Evolutionary conservation across 2,113 vertebrate species (phyloP).

Genomic region (Onychostoma macrolepis): DNA sequence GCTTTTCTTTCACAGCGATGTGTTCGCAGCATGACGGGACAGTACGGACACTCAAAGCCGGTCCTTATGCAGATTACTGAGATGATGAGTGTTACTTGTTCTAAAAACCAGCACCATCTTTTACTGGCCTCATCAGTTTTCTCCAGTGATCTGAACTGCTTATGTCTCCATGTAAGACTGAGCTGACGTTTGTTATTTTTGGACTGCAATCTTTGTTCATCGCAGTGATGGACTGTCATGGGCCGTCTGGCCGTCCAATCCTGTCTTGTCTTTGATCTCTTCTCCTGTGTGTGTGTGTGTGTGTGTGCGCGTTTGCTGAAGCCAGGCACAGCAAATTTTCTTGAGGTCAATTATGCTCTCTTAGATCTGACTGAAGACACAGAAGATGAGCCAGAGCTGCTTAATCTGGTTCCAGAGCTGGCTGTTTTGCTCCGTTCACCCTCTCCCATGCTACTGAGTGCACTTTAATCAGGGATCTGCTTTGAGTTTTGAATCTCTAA

Average conservation of each 20-base stretch:
- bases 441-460: constrained; percentile 64
- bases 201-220: constrained; percentile 20
- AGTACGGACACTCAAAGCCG: background rate
- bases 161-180: constrained; percentile 1
- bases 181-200: constrained; percentile 19
- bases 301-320: constrained; percentile 4
- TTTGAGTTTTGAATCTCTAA: constrained; percentile 61
- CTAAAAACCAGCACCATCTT: constrained; percentile 37
- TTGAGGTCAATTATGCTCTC: background rate
- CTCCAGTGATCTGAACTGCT: constrained; percentile 18
- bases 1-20: constrained; percentile 3
- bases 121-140: constrained; percentile 29
- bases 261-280: background rate
- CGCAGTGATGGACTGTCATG: constrained; percentile 5
- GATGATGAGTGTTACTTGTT: background rate
- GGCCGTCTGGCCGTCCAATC: background rate
- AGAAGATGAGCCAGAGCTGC: constrained; percentile 19
- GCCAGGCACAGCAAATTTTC: background rate
- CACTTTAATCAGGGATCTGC: constrained; percentile 78
- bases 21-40: background rate
- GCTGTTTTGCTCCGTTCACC: constrained; percentile 21
- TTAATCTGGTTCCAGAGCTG: constrained; percentile 17
- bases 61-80: background rate
- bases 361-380: constrained; percentile 11
- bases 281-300: background rate